Evolutionary conservation across 2,113 vertebrate genomes (phyloP).

Genomic region (Lampris megalopsis): DNA sequence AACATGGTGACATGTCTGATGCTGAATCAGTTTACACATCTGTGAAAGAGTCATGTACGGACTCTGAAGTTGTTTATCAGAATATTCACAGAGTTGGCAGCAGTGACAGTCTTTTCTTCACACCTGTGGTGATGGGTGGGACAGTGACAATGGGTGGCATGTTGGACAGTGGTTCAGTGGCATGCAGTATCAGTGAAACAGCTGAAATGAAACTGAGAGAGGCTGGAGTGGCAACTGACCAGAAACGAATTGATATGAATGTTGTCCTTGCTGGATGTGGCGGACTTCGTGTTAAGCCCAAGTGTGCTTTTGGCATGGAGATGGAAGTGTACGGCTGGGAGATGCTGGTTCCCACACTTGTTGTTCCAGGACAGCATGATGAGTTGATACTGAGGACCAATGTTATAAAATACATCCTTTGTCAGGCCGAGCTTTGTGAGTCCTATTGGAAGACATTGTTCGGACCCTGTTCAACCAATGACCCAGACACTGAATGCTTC

Average conservation of each 20-base stretch:
- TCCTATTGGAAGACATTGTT: background rate
- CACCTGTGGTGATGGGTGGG: background rate
- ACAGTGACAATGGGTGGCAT: background rate
- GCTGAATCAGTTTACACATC: too few relatives aligned
- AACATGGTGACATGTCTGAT: too few relatives aligned
- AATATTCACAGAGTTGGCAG: conserved; percentile 1
- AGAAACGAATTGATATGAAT: background rate
- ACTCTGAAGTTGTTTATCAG: background rate
- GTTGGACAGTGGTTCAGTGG: conserved; percentile 3
- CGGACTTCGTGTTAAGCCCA: background rate
- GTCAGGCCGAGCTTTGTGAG: too few relatives aligned
- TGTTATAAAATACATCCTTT: background rate
- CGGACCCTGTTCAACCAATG: background rate
- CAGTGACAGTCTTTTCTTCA: conserved; percentile 10
- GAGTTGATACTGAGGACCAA: conserved; percentile 2
- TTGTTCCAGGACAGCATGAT: background rate
- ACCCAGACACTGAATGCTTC: conserved; percentile 8
- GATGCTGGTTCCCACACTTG: background rate
- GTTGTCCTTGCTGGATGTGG: conserved; percentile 1
- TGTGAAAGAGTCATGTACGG: too few relatives aligned
- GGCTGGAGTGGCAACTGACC: background rate
- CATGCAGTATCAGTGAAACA: background rate
- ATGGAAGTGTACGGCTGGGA: background rate
- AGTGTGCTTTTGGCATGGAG: background rate
- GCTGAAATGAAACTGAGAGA: background rate